A percentile compares a stretch with the other conserved stretches of the same genome.
phyloP scores from a whole-genome alignment of 2,888 invertebrate genomes.

The Dryobotodes eremita region DNA sequence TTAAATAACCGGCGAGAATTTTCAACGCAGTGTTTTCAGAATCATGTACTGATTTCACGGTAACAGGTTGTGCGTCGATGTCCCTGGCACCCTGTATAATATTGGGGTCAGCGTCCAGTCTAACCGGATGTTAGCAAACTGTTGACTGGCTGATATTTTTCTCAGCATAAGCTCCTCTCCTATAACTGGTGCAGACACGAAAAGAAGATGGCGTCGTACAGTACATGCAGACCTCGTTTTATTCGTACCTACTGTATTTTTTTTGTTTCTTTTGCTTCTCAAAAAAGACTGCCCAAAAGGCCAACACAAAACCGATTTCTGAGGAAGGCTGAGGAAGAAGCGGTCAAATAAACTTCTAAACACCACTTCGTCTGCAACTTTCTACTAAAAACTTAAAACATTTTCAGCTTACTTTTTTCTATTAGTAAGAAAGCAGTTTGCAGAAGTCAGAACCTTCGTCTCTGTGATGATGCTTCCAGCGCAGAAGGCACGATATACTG shows the following conservation, averaged over 20 bases:
- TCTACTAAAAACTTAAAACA: background rate
- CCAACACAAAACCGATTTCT: background rate
- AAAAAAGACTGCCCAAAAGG: background rate
- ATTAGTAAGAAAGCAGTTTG: conserved; percentile 81
- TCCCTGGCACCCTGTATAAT: background rate
- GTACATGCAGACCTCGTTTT: background rate
- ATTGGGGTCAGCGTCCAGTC: background rate
- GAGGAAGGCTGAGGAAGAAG: background rate
- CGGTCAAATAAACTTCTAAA: background rate
- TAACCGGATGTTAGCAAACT: background rate
- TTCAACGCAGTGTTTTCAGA: too few species aligned
- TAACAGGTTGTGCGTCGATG: too few species aligned
- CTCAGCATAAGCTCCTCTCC: background rate
- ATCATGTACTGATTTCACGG: too few species aligned
- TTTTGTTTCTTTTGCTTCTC: background rate
- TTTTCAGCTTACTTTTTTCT: conserved; percentile 74
- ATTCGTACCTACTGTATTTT: background rate
- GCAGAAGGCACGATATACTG: conserved; percentile 77
- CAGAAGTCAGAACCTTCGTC: conserved; percentile 75
- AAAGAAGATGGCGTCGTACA: background rate
- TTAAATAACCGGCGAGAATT: too few species aligned
- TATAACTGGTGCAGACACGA: background rate
- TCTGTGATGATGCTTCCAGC: conserved; percentile 79
- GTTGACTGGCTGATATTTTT: background rate
- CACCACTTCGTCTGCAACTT: background rate